Percentiles rank a stretch among this genome's conserved stretches.
phyloP scores from a whole-genome alignment of 2,113 vertebrate species.

The Neodon shergylaensis region DNA sequence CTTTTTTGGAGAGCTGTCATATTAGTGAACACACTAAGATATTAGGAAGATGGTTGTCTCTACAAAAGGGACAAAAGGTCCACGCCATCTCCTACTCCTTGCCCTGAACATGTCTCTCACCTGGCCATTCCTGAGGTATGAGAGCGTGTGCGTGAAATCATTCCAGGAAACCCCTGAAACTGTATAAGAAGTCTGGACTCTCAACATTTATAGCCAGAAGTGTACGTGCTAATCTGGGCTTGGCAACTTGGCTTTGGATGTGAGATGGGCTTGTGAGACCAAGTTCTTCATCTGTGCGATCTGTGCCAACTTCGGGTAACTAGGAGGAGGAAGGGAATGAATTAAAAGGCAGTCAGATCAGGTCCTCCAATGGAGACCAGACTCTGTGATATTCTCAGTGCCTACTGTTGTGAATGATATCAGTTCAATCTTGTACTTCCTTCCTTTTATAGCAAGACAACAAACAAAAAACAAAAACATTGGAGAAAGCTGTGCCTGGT shows the following conservation, averaged over 20 bases:
- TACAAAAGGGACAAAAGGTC: not conserved
- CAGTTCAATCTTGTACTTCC: not conserved
- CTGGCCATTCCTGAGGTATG: not conserved
- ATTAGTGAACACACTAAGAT: not conserved
- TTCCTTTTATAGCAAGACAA: not conserved
- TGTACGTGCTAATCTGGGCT: not conserved
- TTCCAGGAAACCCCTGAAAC: not conserved
- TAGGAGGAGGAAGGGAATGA: not conserved
- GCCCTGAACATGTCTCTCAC: not conserved
- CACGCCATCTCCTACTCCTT: not conserved
- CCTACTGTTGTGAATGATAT: not conserved
- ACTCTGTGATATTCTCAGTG: not conserved
- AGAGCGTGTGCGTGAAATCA: not conserved
- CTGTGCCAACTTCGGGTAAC: not conserved
- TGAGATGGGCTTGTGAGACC: not conserved
- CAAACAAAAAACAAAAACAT: not conserved
- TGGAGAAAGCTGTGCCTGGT: conserved; percentile 48
- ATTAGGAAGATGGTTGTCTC: not conserved
- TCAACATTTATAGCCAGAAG: not conserved
- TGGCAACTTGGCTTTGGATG: not conserved
- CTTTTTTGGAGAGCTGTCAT: not conserved
- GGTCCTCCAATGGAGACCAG: not conserved
- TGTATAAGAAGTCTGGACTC: not conserved
- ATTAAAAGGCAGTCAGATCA: not conserved
- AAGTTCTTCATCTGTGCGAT: not conserved